A percentile compares a stretch with the other conserved stretches of the same genome.
phyloP scores from a whole-genome alignment of 2,113 vertebrate species.

The Nansenia antarctica region DNA sequence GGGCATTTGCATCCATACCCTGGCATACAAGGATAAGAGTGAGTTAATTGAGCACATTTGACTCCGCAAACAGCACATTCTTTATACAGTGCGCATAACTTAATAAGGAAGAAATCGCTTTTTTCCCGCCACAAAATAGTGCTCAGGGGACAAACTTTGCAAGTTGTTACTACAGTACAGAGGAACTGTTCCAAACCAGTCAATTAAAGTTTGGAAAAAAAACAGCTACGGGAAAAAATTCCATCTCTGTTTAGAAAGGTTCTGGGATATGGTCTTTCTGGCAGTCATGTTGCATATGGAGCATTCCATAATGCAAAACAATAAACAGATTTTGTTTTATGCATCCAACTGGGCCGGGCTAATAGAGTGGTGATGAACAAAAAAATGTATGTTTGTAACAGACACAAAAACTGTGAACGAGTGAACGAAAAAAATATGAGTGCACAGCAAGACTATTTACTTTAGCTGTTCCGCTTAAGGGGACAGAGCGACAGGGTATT shows the following conservation, averaged over 20 bases:
- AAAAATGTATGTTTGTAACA: too few species aligned
- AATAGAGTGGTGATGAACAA: too few species aligned
- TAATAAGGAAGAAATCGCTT: conserved; percentile 30
- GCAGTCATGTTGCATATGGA: not conserved
- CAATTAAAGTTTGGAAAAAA: too few species aligned
- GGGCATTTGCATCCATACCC: conserved; percentile 52
- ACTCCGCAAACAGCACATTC: conserved; percentile 59
- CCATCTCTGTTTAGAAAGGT: not conserved
- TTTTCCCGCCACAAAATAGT: conserved; percentile 21
- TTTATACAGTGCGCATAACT: not conserved
- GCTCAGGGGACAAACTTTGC: not conserved
- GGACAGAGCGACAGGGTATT: too few species aligned
- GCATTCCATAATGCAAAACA: not conserved
- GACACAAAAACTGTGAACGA: too few species aligned
- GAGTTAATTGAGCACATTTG: conserved; percentile 60
- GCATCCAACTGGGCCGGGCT: too few species aligned
- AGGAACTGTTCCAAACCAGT: conserved; percentile 29
- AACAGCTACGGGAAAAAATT: not conserved
- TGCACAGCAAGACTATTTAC: too few species aligned
- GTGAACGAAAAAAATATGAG: too few species aligned
- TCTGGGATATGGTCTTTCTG: conserved; percentile 10
- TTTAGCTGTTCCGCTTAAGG: too few species aligned
- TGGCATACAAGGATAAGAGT: conserved; percentile 59
- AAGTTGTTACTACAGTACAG: not conserved
- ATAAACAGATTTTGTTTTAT: too few species aligned